Percentiles rank a stretch among this genome's conserved stretches.
These are phyloP conservation scores for Dolichotis patagonum DNA, from an alignment of 2,113 vertebrate species.

Conservation along the genomic window DNA sequence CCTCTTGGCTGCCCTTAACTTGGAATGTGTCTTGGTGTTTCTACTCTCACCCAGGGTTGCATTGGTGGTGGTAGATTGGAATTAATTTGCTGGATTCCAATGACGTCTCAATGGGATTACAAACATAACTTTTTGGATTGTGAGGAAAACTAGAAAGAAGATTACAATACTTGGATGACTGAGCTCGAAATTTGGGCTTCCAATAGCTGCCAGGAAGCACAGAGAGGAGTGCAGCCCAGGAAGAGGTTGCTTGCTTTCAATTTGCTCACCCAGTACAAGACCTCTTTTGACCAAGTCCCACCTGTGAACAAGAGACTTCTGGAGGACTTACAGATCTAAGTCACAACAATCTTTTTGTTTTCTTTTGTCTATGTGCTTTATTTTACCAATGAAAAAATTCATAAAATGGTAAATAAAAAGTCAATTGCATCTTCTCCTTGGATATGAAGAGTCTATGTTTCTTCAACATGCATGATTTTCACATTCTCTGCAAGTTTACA, in stretches of 20 bases:
- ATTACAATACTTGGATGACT: no score
- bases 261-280: neutral
- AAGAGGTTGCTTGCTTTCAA: fast-evolving
- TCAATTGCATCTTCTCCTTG: neutral
- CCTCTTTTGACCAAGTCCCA: neutral
- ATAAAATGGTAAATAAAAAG: neutral
- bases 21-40: no score
- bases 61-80: no score
- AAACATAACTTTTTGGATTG: no score
- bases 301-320: neutral
- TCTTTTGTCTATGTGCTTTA: neutral
- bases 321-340: neutral
- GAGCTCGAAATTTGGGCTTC: no score
- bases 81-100: no score
- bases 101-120: no score
- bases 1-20: no score
- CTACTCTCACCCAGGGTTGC: no score
- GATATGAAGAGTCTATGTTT: neutral
- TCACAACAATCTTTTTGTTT: neutral
- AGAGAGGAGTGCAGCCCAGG: neutral
- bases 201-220: neutral
- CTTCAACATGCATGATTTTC: no score
- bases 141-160: no score
- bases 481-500: no score
- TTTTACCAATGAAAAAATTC: neutral